Evolutionary conservation across 30 jellyfish, hydroid and myxozoan genomes (phyloP).

Genomic region (Aurelia sp.): DNA sequence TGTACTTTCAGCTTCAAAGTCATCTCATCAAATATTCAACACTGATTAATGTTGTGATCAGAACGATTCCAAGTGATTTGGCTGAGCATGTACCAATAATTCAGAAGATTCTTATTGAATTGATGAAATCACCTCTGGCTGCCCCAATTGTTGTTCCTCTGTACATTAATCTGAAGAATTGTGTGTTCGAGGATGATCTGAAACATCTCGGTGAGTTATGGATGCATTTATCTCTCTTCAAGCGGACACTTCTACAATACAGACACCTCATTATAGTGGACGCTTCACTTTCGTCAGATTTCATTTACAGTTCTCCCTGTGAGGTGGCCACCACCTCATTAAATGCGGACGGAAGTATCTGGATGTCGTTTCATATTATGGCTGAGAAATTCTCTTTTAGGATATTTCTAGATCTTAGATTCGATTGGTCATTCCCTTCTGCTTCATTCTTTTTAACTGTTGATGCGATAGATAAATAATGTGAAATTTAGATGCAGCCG

Average conservation of each 20-base stretch:
- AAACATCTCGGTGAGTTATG: constrained; percentile 75
- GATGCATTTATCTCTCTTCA: not conserved
- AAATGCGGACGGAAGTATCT: too few relatives aligned
- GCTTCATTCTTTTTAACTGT: too few relatives aligned
- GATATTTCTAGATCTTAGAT: too few relatives aligned
- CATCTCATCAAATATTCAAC: constrained; percentile 48
- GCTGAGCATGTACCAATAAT: constrained; percentile 9
- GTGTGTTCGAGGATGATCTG: constrained; percentile 60
- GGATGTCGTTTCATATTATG: not conserved
- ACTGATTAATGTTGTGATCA: constrained; percentile 18
- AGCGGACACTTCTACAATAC: too few relatives aligned
- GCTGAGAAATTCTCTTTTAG: not conserved
- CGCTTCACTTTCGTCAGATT: too few relatives aligned
- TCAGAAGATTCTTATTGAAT: constrained; percentile 8
- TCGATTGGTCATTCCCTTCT: too few relatives aligned
- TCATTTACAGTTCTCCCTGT: too few relatives aligned
- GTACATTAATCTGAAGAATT: constrained; percentile 48
- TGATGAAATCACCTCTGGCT: constrained; percentile 68
- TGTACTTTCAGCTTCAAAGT: constrained; percentile 35
- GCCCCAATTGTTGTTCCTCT: constrained; percentile 72
- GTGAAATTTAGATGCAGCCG: too few relatives aligned
- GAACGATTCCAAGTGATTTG: constrained; percentile 13
- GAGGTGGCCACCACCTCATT: too few relatives aligned
- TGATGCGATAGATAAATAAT: too few relatives aligned
- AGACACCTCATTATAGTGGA: too few relatives aligned